These are phyloP conservation scores for Morelia viridis DNA, from an alignment of 2,797 vertebrate genomes.

Conservation along the genomic window DNA sequence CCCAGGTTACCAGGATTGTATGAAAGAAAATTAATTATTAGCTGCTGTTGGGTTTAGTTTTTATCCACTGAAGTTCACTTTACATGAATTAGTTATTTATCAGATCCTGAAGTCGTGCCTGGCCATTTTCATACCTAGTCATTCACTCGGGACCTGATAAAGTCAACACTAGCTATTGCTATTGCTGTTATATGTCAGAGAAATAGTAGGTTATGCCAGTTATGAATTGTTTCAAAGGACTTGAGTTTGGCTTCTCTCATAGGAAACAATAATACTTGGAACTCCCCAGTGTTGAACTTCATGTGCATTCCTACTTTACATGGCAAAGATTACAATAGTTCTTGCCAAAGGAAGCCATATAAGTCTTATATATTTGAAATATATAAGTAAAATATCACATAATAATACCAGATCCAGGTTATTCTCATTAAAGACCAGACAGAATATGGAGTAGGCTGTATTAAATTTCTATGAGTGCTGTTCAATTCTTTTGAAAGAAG, in stretches of 20 bases:
- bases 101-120: neutral
- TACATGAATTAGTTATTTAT: neutral
- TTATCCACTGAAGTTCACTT: neutral
- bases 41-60: neutral
- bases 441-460: neutral
- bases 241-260: neutral
- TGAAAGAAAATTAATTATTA: neutral
- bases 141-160: neutral
- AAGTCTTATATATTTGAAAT: neutral
- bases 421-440: neutral
- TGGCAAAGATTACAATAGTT: neutral
- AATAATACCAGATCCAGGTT: neutral
- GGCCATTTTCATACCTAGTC: neutral
- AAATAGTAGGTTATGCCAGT: neutral
- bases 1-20: rapidly evolving
- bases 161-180: neutral
- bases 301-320: neutral
- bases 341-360: neutral
- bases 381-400: neutral
- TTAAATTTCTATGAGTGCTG: neutral
- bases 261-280: neutral
- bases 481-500: neutral
- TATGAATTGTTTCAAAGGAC: neutral
- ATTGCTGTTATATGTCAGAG: neutral
- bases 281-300: neutral